phyloP scores from a whole-genome alignment of 2,113 vertebrate genomes.

The Solenodon paradoxus region DNA sequence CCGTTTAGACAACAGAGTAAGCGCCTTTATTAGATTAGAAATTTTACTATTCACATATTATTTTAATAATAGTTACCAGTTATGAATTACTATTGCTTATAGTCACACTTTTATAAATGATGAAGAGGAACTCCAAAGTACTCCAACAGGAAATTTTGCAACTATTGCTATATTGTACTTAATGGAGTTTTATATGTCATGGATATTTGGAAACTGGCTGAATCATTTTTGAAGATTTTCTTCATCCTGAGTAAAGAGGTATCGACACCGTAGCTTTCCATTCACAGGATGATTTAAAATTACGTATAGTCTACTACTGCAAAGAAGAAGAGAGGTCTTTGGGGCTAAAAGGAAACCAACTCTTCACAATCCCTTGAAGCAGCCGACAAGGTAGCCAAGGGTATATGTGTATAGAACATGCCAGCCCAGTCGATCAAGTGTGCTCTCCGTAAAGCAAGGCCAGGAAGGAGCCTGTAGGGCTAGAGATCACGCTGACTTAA shows the following conservation, averaged over 20 bases:
- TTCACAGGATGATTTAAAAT: background rate
- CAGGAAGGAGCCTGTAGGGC: background rate
- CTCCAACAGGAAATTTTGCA: background rate
- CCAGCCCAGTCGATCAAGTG: too few relatives aligned
- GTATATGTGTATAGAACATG: fast-evolving
- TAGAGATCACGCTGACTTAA: background rate
- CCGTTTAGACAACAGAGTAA: background rate
- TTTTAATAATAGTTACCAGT: background rate
- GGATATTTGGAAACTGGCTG: background rate
- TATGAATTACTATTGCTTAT: background rate
- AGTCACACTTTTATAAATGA: background rate
- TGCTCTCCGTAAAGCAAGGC: background rate
- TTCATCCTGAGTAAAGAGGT: background rate
- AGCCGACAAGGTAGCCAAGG: background rate
- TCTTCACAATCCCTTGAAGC: background rate
- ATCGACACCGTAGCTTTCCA: background rate
- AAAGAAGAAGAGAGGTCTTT: background rate
- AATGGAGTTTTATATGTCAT: background rate
- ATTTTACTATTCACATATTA: background rate
- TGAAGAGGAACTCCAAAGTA: background rate
- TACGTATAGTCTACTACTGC: background rate
- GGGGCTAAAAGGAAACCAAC: background rate
- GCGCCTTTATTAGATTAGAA: background rate
- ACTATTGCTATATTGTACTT: background rate
- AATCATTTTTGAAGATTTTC: slow-evolving; percentile 5